These are phyloP conservation scores for Drosophila melanosoma DNA, from an alignment of 2,888 invertebrate species.

Conservation along the genomic window DNA sequence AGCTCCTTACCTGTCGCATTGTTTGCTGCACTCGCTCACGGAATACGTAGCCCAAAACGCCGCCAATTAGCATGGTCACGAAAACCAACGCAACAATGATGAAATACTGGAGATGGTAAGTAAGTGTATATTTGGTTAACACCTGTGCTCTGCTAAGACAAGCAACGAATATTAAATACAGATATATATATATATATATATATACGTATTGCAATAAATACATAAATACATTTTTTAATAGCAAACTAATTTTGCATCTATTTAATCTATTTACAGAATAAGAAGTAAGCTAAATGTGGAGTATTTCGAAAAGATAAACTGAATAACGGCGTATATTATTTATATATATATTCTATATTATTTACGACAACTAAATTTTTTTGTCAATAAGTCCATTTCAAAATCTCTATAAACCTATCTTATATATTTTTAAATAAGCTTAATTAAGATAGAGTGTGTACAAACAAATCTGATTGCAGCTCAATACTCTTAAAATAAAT, in stretches of 20 bases:
- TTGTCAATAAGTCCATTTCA: neutral
- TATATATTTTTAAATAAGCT: neutral
- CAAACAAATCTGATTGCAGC: neutral
- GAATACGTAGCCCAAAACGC: constrained; percentile 95
- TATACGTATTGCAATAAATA: neutral
- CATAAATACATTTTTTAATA: neutral
- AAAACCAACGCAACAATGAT: constrained; percentile 94
- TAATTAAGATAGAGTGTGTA: neutral
- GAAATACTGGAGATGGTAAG: constrained; percentile 89
- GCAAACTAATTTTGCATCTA: neutral
- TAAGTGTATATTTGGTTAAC: constrained; percentile 28
- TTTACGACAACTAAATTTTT: no score
- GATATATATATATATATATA: neutral
- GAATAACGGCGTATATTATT: neutral
- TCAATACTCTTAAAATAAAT: neutral
- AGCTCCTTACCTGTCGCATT: constrained; percentile 87
- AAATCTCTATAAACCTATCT: neutral
- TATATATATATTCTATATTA: no score
- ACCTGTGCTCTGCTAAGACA: neutral
- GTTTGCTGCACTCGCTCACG: constrained; percentile 92
- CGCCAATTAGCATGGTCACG: constrained; percentile 95
- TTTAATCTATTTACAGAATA: neutral
- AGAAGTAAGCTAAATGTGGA: neutral
- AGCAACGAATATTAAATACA: neutral
- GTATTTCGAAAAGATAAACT: neutral